These are phyloP conservation scores for Channa argus DNA, from an alignment of 2,113 vertebrate species.

Conservation along the genomic window DNA sequence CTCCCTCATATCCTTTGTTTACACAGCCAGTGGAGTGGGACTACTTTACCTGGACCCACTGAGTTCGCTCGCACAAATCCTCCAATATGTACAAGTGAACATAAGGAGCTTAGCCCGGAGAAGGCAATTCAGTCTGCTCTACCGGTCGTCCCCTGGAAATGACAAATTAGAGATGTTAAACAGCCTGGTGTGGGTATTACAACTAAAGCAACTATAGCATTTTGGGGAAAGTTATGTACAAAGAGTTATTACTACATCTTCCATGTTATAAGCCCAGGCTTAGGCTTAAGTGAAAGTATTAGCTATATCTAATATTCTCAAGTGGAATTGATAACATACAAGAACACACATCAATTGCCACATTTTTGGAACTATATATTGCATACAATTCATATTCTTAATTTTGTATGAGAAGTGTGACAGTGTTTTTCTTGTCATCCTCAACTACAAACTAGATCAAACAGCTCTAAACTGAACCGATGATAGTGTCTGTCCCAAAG, in stretches of 20 bases:
- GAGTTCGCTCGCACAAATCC: constrained; percentile 80
- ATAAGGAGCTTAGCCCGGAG: constrained; percentile 85
- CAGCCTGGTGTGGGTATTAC: constrained; percentile 82
- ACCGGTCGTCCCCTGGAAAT: constrained; percentile 73
- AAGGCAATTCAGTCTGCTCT: constrained; percentile 77
- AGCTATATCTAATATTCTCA: constrained; percentile 66
- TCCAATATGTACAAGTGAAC: constrained; percentile 80
- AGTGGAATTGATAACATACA: constrained; percentile 66
- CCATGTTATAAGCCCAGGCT: constrained; percentile 70
- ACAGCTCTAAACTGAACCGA: constrained; percentile 15
- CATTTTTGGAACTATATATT: constrained; percentile 37
- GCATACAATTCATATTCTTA: constrained; percentile 34
- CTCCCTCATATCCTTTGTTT: constrained; percentile 80
- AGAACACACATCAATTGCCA: constrained; percentile 47
- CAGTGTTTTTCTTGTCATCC: constrained; percentile 23
- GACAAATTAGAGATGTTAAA: constrained; percentile 86
- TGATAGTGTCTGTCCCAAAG: constrained; percentile 9
- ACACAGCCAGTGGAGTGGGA: constrained; percentile 74
- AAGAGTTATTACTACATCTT: constrained; percentile 72
- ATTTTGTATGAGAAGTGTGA: constrained; percentile 38
- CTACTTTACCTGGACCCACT: constrained; percentile 80
- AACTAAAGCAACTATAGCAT: constrained; percentile 72
- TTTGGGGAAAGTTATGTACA: constrained; percentile 79
- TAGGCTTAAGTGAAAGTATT: constrained; percentile 78
- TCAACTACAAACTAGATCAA: constrained; percentile 34